These are phyloP conservation scores for Eriocheir sinensis DNA, from an alignment of 1,140 invertebrate species.

Conservation along the genomic window DNA sequence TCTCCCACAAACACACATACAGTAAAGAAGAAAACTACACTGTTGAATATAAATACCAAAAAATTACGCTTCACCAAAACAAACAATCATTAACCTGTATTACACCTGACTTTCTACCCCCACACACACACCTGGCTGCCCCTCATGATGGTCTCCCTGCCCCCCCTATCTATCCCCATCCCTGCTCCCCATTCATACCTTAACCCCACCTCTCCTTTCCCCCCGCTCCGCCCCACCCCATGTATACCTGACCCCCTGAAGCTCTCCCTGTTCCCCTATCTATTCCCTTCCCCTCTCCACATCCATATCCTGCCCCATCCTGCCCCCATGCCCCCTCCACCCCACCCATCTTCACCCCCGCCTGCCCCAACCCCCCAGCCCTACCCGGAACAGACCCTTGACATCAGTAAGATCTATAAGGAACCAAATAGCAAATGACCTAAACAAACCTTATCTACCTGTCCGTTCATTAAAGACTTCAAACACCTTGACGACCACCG, in stretches of 20 bases:
- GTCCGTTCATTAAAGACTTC: conserved; percentile 55
- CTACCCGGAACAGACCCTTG: conserved; percentile 39
- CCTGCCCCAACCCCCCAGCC: not conserved
- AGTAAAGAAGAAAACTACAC: not conserved
- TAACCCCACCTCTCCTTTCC: not conserved
- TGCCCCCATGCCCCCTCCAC: not conserved
- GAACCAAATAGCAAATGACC: conserved; percentile 58
- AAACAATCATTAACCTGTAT: not conserved
- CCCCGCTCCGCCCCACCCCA: not conserved
- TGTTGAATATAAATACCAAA: too few species aligned
- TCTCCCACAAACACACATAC: too few species aligned
- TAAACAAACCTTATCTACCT: conserved; percentile 63
- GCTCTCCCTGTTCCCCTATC: not conserved
- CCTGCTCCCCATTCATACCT: not conserved
- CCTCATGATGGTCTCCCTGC: not conserved
- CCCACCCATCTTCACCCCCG: not conserved
- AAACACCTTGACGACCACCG: not conserved
- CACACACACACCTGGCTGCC: not conserved
- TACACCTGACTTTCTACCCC: not conserved
- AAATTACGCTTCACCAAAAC: not conserved
- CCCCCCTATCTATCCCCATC: not conserved
- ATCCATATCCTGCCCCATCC: too few species aligned
- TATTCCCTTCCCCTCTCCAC: not conserved
- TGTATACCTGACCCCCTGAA: not conserved
- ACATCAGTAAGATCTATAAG: conserved; percentile 63